Percentiles rank a stretch among this genome's conserved stretches.
Evolutionary conservation across 2,888 invertebrate genomes (phyloP).

Genomic region (Syritta pipiens): DNA sequence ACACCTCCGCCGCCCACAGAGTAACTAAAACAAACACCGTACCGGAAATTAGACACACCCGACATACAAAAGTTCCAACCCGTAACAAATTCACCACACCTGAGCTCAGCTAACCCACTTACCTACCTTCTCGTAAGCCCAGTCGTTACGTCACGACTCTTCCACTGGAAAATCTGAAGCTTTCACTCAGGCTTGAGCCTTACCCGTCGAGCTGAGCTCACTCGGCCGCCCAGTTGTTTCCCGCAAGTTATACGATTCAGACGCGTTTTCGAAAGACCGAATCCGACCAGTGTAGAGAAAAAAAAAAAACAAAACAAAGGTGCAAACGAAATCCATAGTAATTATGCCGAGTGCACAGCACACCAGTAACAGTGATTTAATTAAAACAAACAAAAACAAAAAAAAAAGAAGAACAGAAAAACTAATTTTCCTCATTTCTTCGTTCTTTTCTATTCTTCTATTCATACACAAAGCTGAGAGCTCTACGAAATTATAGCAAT

Average conservation of each 20-base stretch:
- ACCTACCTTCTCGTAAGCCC: background rate
- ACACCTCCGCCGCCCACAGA: too few species aligned
- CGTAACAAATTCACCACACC: slow-evolving; percentile 20
- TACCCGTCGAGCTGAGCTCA: slow-evolving; percentile 12
- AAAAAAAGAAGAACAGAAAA: too few species aligned
- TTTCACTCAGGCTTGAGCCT: background rate
- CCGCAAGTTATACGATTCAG: slow-evolving; percentile 38
- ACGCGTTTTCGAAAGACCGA: slow-evolving; percentile 28
- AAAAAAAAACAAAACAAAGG: slow-evolving; percentile 15
- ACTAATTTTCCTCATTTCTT: slow-evolving; percentile 26
- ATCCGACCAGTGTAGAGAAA: slow-evolving; percentile 3
- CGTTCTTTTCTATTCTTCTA: slow-evolving; percentile 2
- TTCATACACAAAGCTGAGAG: background rate
- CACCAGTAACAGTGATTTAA: slow-evolving; percentile 42
- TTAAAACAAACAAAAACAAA: too few species aligned
- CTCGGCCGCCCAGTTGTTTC: slow-evolving; percentile 32
- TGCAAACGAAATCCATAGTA: slow-evolving; percentile 32
- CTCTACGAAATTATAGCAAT: slow-evolving; percentile 44
- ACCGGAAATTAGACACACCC: background rate
- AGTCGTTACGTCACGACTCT: slow-evolving; percentile 46
- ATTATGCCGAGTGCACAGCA: slow-evolving; percentile 2
- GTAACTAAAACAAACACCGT: background rate
- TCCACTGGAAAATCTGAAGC: slow-evolving; percentile 54
- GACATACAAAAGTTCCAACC: background rate
- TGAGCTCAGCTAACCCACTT: slow-evolving; percentile 19